phyloP scores from a whole-genome alignment of 2,888 invertebrate genomes.

The Arenicola marina region DNA sequence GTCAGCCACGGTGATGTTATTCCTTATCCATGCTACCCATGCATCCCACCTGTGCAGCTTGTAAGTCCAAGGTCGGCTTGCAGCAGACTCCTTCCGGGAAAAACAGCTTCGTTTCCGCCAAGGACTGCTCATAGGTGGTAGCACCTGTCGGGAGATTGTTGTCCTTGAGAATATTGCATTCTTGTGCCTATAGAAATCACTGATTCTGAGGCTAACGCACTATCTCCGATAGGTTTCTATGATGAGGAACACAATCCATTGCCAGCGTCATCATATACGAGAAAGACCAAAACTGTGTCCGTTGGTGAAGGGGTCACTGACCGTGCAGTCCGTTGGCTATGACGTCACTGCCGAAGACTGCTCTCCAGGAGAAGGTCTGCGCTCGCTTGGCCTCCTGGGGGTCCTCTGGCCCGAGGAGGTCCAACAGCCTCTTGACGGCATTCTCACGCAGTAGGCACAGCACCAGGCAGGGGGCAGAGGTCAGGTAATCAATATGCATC shows the following conservation, averaged over 20 bases:
- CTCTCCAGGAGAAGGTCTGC: slow-evolving; percentile 50
- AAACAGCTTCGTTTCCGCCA: slow-evolving; percentile 42
- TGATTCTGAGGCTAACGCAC: too few species aligned
- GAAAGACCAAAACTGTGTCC: neutral
- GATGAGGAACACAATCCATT: too few species aligned
- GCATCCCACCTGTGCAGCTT: slow-evolving; percentile 36
- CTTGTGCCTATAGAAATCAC: too few species aligned
- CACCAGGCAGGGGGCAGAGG: slow-evolving; percentile 41
- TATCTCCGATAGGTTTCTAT: too few species aligned
- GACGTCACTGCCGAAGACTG: slow-evolving; percentile 48
- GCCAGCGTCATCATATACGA: too few species aligned
- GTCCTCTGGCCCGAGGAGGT: slow-evolving; percentile 51
- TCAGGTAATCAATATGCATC: slow-evolving; percentile 41
- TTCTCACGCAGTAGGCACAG: slow-evolving; percentile 51
- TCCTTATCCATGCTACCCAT: too few species aligned
- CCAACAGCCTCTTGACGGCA: slow-evolving; percentile 48
- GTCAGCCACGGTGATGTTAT: too few species aligned
- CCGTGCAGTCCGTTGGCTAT: slow-evolving; percentile 51
- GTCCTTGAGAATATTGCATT: neutral
- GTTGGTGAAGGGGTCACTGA: slow-evolving; percentile 26
- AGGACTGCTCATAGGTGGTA: slow-evolving; percentile 31
- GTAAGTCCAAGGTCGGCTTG: slow-evolving; percentile 34
- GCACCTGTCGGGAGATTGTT: slow-evolving; percentile 18
- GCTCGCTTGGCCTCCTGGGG: slow-evolving; percentile 44
- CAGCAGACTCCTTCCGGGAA: slow-evolving; percentile 55